phyloP scores from a whole-genome alignment of 2,113 vertebrate species.

The Protomyctophum bolini region DNA sequence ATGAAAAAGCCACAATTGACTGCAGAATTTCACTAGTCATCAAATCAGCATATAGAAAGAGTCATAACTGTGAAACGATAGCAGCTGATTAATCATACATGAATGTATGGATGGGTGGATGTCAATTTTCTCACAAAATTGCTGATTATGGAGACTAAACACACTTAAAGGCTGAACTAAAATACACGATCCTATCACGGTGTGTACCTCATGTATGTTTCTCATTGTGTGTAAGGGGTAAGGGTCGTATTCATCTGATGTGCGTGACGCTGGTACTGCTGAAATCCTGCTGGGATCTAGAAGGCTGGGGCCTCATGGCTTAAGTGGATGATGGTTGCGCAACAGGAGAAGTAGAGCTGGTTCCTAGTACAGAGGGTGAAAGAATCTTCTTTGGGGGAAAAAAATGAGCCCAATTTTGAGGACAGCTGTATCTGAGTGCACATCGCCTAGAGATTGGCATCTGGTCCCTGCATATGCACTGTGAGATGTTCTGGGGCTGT shows the following conservation, averaged over 20 bases:
- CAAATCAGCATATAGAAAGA: too few species aligned
- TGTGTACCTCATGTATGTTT: conserved; percentile 1
- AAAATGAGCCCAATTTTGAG: not conserved
- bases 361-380: not conserved
- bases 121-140: conserved; percentile 4
- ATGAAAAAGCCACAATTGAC: not conserved
- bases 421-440: conserved; percentile 34
- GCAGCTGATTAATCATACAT: not conserved
- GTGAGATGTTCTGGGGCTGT: conserved; percentile 1
- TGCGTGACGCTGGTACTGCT: conserved; percentile 21
- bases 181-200: conserved; percentile 11
- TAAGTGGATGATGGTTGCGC: conserved; percentile 42
- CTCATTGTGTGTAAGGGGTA: conserved; percentile 5
- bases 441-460: conserved; percentile 49
- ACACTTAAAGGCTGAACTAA: conserved; percentile 9
- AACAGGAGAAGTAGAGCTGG: conserved; percentile 27
- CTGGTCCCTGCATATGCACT: conserved; percentile 19
- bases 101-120: not conserved
- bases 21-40: too few species aligned
- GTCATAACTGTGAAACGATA: too few species aligned
- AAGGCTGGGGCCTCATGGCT: conserved; percentile 3
- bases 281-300: conserved; percentile 23
- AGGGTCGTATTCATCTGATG: conserved; percentile 9
- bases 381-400: conserved; percentile 8
- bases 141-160: conserved; percentile 25